Evolutionary conservation across 2,888 invertebrate genomes (phyloP), one percentile per base, ranked within the genome.

Genomic region (Saturnia japonica): DNA sequence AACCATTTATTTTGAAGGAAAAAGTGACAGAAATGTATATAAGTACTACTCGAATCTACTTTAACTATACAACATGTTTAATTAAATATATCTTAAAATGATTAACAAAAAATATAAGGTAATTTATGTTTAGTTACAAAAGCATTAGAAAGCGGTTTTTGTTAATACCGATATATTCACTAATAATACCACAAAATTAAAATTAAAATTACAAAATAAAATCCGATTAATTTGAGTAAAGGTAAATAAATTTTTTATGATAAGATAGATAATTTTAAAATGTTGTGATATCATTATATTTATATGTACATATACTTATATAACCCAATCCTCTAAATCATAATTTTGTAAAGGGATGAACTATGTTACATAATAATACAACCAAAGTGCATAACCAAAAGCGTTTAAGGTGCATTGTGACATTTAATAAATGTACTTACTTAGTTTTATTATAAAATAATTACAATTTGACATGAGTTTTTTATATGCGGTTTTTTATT

Each of bases 201-300:
- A 25, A 25, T 25, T 25, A 47, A n/a, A n/a, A n/a, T n/a, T n/a
- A n/a, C n/a, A n/a, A n/a, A n/a, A n/a, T n/a, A n/a, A 19, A 19
- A 47, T 47, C 16, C 16, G 47, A 16, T 47, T 19, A 19, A n/a
- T 47, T 47, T 47, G 7, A 19, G 16, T 54, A 14, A 28, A 60
- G 11, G 14, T 28, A 14, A 12, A 14, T 25, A 28, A 11, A 60
- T 1, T 9, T 25, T 9, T 12, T 22, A 22, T 25, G 22, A 47
- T 47, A 22, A 9, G 54, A 3, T 60, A 28, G 22, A 3, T 60
- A 60, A 4, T 3, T 16, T 28, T 28, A 28, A 28, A 64, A 64
- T 64, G 2, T 40, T 40, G 64, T 64, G 64, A 75, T 75, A 77
- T 76, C 76, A 70, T 76, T 68, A 70, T 54, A 62, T 73, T 62